Base-by-base conservation (phyloP, 1,140 invertebrate genomes). In the Drosophila bifasciata region DNA sequence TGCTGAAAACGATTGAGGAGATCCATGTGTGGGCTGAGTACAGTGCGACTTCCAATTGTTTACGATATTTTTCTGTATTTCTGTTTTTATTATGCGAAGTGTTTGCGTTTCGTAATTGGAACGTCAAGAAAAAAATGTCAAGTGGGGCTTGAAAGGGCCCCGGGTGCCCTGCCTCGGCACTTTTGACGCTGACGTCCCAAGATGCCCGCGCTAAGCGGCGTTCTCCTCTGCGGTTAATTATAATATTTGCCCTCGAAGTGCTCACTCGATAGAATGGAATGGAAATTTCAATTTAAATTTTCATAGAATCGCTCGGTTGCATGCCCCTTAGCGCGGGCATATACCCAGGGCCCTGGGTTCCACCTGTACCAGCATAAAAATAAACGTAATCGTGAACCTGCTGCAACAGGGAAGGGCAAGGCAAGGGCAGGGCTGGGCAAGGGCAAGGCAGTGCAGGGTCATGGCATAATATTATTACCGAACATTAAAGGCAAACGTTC, bases 331-430 rank as follows among this genome's bases (percentile, higher is more conserved):
- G 28, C 28, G 8, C 8, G 23, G 5, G 23, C 23, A n/a, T n/a
- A n/a, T n/a, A n/a, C n/a, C 25, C 25, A 9, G 8, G 23, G 7
- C 15, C 40, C 32, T 28, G 48, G 28, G 16, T 32, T 88, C 71
- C 88, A 90, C 81, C 88, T 90, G 88, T 75, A 90, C 88, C 88
- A 76, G 86, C 81, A 90, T 90, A 90, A 86, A 79, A 75, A 75
- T 73, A 83, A 81, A 67, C 40, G 25, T 49, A 55, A 17, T 68
- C 66, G 63, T 86, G 86, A 88, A 90, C 88, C 88, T 90, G 88
- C 83, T 50, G 60, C 61, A 28, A 61, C 40, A 63, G 50, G 58
- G 72, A 60, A 56, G 13, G n/a, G 9, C 56, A 36, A n/a, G 25
- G 39, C 59, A 49, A 49, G 60, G 45, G 46, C 41, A 62, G 50